Percentiles rank a stretch among this genome's conserved stretches.
phyloP scores from a whole-genome alignment of 2,888 invertebrate species.

The Reticulitermes lucifugus region DNA sequence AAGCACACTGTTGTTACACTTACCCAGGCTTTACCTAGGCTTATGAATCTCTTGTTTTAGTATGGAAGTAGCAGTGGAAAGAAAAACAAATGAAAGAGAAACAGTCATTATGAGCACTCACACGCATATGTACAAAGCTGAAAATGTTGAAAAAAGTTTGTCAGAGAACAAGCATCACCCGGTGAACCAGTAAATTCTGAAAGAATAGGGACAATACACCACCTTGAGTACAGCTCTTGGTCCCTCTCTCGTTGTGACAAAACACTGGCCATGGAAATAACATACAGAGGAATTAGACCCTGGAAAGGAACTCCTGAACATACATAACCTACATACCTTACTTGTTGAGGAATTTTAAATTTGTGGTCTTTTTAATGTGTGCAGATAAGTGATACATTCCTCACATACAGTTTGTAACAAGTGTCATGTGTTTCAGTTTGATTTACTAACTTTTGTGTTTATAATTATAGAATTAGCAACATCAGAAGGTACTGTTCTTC shows the following conservation, averaged over 20 bases:
- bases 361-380: no score
- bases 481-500: no score
- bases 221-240: slow-evolving; percentile 25
- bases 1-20: slow-evolving; percentile 63
- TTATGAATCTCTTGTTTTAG: slow-evolving; percentile 41
- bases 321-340: no score
- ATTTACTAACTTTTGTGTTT: no score
- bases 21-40: slow-evolving; percentile 80
- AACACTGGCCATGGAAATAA: slow-evolving; percentile 32
- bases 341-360: no score
- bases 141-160: not conserved
- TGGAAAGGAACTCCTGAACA: not conserved
- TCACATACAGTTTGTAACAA: no score
- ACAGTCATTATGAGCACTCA: slow-evolving; percentile 23
- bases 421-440: no score
- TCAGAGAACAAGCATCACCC: slow-evolving; percentile 13
- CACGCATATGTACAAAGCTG: slow-evolving; percentile 31
- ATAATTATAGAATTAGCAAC: no score
- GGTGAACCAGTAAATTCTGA: slow-evolving; percentile 6
- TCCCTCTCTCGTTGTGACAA: slow-evolving; percentile 22
- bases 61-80: slow-evolving; percentile 27
- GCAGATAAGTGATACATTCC: no score
- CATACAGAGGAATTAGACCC: not conserved
- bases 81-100: slow-evolving; percentile 20
- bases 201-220: slow-evolving; percentile 7